Conservation (phyloP, 2,113 vertebrate species). For the Siphamia tubifer region DNA sequence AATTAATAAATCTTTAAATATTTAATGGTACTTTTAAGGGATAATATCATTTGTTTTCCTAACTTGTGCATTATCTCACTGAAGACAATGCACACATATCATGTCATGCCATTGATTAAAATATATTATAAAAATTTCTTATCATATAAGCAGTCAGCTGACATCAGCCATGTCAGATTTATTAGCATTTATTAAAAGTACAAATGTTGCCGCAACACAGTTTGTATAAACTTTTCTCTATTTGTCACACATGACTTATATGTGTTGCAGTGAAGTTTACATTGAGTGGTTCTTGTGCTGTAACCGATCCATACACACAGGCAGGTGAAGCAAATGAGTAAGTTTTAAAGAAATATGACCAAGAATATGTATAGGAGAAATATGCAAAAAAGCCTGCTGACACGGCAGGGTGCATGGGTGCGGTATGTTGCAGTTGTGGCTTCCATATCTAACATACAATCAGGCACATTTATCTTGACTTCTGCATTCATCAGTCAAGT, state of each 20-base stretch:
- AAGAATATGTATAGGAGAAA: constrained; percentile 15
- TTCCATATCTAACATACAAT: neutral
- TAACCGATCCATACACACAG: neutral
- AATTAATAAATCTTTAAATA: neutral
- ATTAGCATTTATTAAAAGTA: neutral
- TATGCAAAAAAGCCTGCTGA: constrained; percentile 28
- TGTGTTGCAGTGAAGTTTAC: neutral
- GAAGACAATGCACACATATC: neutral
- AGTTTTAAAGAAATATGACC: neutral
- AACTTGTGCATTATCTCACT: neutral
- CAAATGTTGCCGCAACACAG: neutral
- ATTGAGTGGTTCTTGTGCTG: neutral
- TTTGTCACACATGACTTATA: neutral
- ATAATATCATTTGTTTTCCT: no score
- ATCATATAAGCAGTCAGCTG: neutral
- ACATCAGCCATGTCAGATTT: no score
- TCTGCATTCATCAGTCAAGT: neutral
- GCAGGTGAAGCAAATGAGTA: constrained; percentile 20
- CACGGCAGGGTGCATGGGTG: neutral
- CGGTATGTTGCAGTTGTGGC: neutral
- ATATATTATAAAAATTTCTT: neutral
- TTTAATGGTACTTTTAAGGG: no score
- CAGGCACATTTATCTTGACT: neutral
- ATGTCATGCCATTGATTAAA: neutral
- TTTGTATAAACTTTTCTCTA: neutral